Evolutionary conservation across 2,888 invertebrate species (phyloP), one percentile per base, ranked within the genome.

Genomic region (Acutogordius australiensis): DNA sequence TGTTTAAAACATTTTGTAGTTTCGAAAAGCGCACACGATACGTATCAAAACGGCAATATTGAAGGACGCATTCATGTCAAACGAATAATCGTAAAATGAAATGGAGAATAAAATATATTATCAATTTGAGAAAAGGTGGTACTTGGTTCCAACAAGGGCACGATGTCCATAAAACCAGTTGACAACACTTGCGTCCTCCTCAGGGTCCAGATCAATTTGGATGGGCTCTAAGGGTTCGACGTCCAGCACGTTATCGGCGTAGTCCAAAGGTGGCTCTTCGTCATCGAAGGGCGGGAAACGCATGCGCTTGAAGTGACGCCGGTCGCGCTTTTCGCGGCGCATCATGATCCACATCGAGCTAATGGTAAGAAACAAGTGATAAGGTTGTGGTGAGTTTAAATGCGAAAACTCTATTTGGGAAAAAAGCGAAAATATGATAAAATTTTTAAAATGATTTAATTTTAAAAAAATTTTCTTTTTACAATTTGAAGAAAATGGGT

Each of bases 291-390:
- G 97, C 18, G 97, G 97, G 71, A 99, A 99, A 65, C 97, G 77
- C 97, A 99, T 99, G 65, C 97, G 77, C 72, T 97, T 97, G 71
- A 97, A 97, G 71, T 97, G 97, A 30, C 94, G 79, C 70, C 97
- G 81, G 75, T 97, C 97, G 64, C 97, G 77, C 72, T 99, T 97
- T 70, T 99, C 94, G 65, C 97, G 78, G 65, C 97, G 77, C 94
- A 99, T 94, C 91, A 97, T 97, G 65, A 99, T 94, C 97, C 97
- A 99, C 94, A 99, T 97, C 1, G 94, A 88, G 51, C 81, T 81
- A 64, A 8, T 62, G 58, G 1, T 1, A 59, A 27, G 30, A 21
- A 2, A 18, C 18, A 21, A n/a, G n/a, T n/a, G n/a, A n/a, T n/a
- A n/a, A n/a, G n/a, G n/a, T n/a, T n/a, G n/a, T n/a, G n/a, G n/a